phyloP scores from a whole-genome alignment of 2,888 invertebrate species.

The Caenorhabditis wallacei region DNA sequence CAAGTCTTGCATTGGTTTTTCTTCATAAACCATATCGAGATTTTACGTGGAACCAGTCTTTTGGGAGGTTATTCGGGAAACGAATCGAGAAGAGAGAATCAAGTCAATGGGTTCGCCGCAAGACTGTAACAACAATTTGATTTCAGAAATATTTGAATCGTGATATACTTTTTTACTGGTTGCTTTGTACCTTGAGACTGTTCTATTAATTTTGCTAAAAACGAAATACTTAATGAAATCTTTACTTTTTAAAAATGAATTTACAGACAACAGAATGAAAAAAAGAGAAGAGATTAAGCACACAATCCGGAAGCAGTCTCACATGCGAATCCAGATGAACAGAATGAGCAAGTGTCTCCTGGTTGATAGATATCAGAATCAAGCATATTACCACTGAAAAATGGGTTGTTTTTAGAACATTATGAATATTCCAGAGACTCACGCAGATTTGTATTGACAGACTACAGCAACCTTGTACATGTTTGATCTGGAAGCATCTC shows the following conservation, averaged over 20 bases:
- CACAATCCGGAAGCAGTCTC: constrained; percentile 54
- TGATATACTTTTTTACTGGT: too few species aligned
- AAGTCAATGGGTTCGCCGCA: too few species aligned
- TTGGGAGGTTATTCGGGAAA: background rate
- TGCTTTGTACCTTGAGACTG: too few species aligned
- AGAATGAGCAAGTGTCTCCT: constrained; percentile 54
- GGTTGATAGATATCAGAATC: constrained; percentile 43
- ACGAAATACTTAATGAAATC: too few species aligned
- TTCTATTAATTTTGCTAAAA: too few species aligned
- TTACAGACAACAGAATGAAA: too few species aligned
- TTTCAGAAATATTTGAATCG: too few species aligned
- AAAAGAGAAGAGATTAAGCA: constrained; percentile 21
- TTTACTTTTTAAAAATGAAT: too few species aligned
- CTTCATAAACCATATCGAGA: background rate
- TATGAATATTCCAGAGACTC: background rate
- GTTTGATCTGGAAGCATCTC: background rate
- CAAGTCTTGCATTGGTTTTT: background rate
- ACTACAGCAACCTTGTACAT: constrained; percentile 46
- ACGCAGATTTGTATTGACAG: constrained; percentile 50
- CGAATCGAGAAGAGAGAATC: too few species aligned
- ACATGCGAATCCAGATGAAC: constrained; percentile 36
- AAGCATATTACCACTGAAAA: constrained; percentile 51
- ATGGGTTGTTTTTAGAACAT: background rate
- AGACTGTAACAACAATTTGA: too few species aligned
- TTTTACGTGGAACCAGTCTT: background rate